Evolutionary conservation across 2,113 vertebrate species (phyloP).

Genomic region (Epinephelus fuscoguttatus): DNA sequence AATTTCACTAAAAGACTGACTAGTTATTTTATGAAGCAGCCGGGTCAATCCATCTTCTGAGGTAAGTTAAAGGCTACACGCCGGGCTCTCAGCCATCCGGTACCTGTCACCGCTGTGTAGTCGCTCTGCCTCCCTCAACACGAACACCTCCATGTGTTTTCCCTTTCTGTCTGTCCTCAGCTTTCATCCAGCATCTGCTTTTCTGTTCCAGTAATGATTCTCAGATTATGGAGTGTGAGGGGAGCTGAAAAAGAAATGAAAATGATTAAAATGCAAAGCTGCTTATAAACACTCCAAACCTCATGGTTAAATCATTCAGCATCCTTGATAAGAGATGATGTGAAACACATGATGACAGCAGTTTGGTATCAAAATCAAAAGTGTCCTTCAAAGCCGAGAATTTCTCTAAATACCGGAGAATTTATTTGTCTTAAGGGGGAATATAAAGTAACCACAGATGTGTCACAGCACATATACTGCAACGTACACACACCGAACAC

Average conservation of each 20-base stretch:
- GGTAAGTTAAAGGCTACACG: slow-evolving; percentile 71
- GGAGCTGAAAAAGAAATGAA: slow-evolving; percentile 8
- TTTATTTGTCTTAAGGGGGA: slow-evolving; percentile 8
- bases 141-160: slow-evolving; percentile 18
- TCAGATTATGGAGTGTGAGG: slow-evolving; percentile 19
- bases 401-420: slow-evolving; percentile 3
- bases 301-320: slow-evolving; percentile 5
- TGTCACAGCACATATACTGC: slow-evolving; percentile 1
- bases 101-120: slow-evolving; percentile 40
- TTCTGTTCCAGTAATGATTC: slow-evolving; percentile 1
- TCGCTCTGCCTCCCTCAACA: slow-evolving; percentile 9
- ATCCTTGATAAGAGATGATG: slow-evolving; percentile 14
- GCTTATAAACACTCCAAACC: slow-evolving; percentile 25
- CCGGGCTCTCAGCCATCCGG: slow-evolving; percentile 19
- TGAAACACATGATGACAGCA: background rate
- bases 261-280: slow-evolving; percentile 27
- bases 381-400: slow-evolving; percentile 1
- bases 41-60: slow-evolving; percentile 80
- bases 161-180: background rate
- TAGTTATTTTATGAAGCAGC: slow-evolving; percentile 70
- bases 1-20: slow-evolving; percentile 81
- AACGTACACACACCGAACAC: background rate
- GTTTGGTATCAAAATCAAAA: slow-evolving; percentile 29
- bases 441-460: slow-evolving; percentile 10
- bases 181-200: slow-evolving; percentile 34